These are phyloP conservation scores for Enteromius afrohamiltoni DNA, from an alignment of 2,797 vertebrate genomes.

Conservation along the genomic window DNA sequence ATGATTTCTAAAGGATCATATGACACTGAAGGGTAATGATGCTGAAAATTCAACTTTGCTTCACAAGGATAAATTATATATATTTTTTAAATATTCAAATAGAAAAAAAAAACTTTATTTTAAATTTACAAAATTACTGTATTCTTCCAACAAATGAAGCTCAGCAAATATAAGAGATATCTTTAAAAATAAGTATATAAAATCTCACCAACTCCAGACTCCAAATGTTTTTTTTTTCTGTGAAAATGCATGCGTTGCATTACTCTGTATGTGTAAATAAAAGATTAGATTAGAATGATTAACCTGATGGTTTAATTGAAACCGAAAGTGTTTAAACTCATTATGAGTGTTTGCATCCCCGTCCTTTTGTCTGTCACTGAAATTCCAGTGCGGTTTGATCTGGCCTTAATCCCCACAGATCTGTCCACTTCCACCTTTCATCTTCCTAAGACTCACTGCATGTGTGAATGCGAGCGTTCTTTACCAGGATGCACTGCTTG, in stretches of 20 bases:
- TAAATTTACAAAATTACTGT: not conserved
- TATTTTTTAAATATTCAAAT: not conserved
- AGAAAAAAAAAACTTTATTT: not conserved
- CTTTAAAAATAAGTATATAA: not conserved
- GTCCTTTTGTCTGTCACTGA: conserved; percentile 46
- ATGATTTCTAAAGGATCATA: not conserved
- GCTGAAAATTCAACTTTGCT: not conserved
- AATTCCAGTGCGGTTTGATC: conserved; percentile 78
- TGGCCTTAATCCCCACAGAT: conserved; percentile 79
- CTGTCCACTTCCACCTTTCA: conserved; percentile 81
- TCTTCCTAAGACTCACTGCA: conserved; percentile 78
- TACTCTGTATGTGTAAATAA: not conserved
- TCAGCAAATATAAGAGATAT: not conserved
- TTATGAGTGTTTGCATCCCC: not conserved
- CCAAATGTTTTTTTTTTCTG: not conserved
- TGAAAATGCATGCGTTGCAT: not conserved
- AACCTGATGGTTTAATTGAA: not conserved
- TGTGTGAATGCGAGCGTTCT: conserved; percentile 70
- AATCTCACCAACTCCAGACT: not conserved
- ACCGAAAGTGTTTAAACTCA: not conserved
- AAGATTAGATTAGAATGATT: not conserved
- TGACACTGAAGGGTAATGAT: not conserved
- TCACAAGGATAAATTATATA: too few relatives aligned
- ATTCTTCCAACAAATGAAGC: not conserved
- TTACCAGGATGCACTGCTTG: conserved; percentile 73